Conservation (phyloP, 53 echinoderm and acorn worm genomes). For the Holothuria scabra region DNA sequence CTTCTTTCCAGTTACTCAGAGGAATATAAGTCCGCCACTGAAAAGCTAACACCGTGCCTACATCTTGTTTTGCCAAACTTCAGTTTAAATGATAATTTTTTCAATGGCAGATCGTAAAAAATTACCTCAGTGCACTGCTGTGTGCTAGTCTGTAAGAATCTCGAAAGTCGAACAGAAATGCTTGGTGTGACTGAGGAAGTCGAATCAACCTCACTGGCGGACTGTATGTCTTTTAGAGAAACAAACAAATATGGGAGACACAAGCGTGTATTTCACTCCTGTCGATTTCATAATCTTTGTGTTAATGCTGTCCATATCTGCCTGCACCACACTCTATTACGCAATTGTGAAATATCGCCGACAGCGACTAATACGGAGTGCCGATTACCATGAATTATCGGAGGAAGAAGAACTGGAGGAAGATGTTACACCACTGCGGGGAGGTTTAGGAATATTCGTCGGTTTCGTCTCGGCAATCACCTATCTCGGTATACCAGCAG, state of each 20-base stretch:
- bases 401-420: not conserved
- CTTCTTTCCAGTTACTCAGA: no score
- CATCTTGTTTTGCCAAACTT: no score
- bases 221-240: no score
- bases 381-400: constrained; percentile 25
- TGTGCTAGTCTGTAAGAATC: no score
- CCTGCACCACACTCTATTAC: constrained; percentile 41
- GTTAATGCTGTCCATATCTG: constrained; percentile 33
- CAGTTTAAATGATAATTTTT: no score
- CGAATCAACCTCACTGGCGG: no score
- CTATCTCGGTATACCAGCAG: constrained; percentile 52
- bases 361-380: not conserved
- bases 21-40: no score
- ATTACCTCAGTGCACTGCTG: no score
- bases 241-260: constrained; percentile 19
- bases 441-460: constrained; percentile 32
- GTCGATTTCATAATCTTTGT: constrained; percentile 25
- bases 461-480: constrained; percentile 44
- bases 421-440: not conserved
- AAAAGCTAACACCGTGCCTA: no score
- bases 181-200: no score
- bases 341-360: constrained; percentile 22
- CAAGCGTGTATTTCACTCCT: constrained; percentile 13
- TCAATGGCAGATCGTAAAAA: no score
- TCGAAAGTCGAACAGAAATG: no score